Evolutionary conservation across 2,888 invertebrate genomes (phyloP).

Genomic region (Atherix ibis): DNA sequence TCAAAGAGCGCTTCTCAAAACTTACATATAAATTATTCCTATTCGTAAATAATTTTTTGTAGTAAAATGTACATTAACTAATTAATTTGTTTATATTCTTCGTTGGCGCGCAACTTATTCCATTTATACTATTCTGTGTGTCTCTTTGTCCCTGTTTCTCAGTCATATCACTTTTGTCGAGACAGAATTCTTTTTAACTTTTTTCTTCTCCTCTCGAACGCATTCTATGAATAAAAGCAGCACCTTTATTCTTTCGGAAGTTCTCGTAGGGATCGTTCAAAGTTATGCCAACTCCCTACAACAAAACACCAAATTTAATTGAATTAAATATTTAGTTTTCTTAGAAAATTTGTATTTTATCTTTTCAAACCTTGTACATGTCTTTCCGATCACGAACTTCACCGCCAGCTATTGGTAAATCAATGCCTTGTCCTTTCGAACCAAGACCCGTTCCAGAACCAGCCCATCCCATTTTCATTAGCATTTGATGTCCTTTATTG

Average conservation of each 20-base stretch:
- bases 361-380: conserved; percentile 66
- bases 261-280: conserved; percentile 93
- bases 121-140: neutral
- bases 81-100: no score
- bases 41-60: no score
- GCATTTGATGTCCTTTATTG: conserved; percentile 93
- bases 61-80: no score
- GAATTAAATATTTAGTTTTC: no score
- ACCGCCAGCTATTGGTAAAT: conserved; percentile 84
- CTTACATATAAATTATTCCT: no score
- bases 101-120: no score
- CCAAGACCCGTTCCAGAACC: conserved; percentile 79
- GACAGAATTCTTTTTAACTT: conserved; percentile 15
- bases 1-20: no score
- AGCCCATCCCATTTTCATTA: conserved; percentile 97
- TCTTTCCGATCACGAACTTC: conserved; percentile 80
- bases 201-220: conserved; percentile 73
- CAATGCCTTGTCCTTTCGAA: conserved; percentile 87
- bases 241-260: conserved; percentile 90
- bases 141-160: neutral
- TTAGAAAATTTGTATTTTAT: no score
- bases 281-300: conserved; percentile 75
- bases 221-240: conserved; percentile 88
- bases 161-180: neutral
- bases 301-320: conserved; percentile 9